phyloP scores from a whole-genome alignment of 2,888 invertebrate species.

The Phragmatobia fuliginosa region DNA sequence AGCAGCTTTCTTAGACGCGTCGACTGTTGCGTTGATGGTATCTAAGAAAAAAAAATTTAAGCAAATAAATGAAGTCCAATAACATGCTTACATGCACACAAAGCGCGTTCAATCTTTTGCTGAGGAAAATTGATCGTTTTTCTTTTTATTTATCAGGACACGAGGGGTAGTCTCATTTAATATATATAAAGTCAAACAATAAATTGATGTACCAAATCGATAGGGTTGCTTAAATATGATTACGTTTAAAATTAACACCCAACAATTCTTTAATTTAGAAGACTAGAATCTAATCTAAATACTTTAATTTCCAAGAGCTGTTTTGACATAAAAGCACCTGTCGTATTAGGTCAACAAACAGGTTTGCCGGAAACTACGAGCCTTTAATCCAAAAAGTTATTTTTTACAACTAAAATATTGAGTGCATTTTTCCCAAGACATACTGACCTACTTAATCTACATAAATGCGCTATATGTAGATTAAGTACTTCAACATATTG shows the following conservation, averaged over 20 bases:
- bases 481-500: neutral
- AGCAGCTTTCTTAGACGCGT: constrained; percentile 79
- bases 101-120: constrained; percentile 12
- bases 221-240: neutral
- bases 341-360: neutral
- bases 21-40: constrained; percentile 77
- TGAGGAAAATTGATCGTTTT: constrained; percentile 6
- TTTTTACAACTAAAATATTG: neutral
- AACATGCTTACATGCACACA: neutral
- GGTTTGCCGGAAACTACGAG: neutral
- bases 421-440: neutral
- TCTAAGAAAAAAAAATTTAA: constrained; percentile 62
- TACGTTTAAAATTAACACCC: neutral
- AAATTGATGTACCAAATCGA: neutral
- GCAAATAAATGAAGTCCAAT: neutral
- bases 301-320: neutral
- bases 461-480: too few relatives aligned
- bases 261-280: neutral
- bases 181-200: neutral
- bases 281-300: neutral
- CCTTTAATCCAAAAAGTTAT: neutral
- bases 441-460: neutral
- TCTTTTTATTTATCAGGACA: neutral
- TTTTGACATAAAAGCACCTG: neutral
- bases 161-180: neutral